Conservation (phyloP, 2,888 invertebrate species). For the Stratiomys singularior region DNA sequence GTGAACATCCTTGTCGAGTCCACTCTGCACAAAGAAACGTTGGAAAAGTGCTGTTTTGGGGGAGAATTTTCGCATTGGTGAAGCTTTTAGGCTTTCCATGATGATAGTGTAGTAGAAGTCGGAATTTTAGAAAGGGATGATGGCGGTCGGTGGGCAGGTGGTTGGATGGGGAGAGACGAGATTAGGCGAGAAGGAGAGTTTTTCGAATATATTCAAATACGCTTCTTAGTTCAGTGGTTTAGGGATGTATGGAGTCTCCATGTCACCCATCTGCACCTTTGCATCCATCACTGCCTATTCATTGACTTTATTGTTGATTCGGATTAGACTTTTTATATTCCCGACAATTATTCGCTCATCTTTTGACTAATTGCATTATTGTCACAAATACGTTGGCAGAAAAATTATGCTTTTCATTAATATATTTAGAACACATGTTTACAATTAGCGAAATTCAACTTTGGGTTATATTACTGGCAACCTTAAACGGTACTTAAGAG, state of each 20-base stretch:
- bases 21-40: conserved; percentile 8
- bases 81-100: conserved; percentile 7
- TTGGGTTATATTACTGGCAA: too few species aligned
- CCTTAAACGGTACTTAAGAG: too few species aligned
- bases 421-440: too few species aligned
- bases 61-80: neutral
- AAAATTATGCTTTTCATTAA: too few species aligned
- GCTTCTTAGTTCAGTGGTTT: neutral
- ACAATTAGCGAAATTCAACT: too few species aligned
- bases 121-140: neutral
- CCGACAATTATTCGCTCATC: neutral
- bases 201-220: neutral
- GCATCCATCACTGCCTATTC: neutral
- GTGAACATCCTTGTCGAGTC: conserved; percentile 40
- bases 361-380: conserved; percentile 37
- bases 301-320: conserved; percentile 2
- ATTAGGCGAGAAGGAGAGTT: neutral
- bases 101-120: neutral
- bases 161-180: too few species aligned
- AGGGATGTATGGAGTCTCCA: neutral
- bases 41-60: conserved; percentile 14
- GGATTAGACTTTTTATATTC: conserved; percentile 1
- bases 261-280: neutral
- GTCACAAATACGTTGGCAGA: neutral
- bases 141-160: too few species aligned